phyloP scores from a whole-genome alignment of 2,113 vertebrate genomes.

The Tetrax tetrax region DNA sequence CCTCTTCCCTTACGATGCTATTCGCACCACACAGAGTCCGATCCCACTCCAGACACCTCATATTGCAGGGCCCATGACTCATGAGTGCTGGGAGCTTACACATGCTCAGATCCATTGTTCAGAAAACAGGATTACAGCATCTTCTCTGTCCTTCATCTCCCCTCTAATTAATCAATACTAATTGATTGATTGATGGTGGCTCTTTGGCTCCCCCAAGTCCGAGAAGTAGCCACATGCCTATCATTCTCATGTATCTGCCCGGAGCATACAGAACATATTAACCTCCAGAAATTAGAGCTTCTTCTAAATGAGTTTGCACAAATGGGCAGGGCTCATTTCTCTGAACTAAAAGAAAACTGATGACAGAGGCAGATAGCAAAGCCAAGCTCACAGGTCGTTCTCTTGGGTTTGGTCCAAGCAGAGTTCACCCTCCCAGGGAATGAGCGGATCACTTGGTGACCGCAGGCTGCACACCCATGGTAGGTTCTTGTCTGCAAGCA shows the following conservation, averaged over 20 bases:
- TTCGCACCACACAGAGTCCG: neutral
- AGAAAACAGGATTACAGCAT: constrained; percentile 2
- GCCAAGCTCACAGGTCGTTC: neutral
- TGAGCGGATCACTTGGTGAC: neutral
- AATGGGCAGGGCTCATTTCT: neutral
- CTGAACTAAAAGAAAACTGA: neutral
- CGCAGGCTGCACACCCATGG: neutral
- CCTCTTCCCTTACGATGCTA: neutral
- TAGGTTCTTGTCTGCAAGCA: neutral
- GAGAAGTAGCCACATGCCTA: neutral
- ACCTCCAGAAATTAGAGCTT: neutral
- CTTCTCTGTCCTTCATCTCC: neutral
- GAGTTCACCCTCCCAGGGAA: neutral
- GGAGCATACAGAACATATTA: neutral
- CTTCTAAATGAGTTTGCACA: neutral
- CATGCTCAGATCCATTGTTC: neutral
- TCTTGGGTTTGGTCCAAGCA: neutral
- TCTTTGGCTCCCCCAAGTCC: neutral
- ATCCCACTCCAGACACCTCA: neutral
- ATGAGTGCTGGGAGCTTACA: neutral
- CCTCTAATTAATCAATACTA: constrained; percentile 33
- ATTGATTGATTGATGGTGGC: constrained; percentile 1
- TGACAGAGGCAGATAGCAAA: neutral
- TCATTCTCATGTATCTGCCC: neutral
- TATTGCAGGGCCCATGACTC: neutral